phyloP scores from a whole-genome alignment of 2,113 vertebrate species.

The Macroglossus sobrinus region DNA sequence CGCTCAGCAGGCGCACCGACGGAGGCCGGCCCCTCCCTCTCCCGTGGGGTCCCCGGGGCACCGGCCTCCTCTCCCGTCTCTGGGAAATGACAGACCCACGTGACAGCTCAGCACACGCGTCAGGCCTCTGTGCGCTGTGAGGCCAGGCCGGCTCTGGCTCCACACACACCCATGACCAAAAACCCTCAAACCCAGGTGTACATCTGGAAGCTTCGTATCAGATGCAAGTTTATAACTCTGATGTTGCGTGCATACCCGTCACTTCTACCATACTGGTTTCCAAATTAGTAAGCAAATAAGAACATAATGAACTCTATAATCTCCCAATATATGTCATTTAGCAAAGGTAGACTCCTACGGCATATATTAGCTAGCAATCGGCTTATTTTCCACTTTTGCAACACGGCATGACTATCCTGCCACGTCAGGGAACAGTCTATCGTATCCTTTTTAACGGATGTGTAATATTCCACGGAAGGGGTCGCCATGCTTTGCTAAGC shows the following conservation, averaged over 20 bases:
- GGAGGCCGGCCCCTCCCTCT: rapidly evolving
- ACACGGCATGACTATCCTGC: rapidly evolving
- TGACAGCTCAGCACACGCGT: rapidly evolving
- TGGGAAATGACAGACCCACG: rapidly evolving
- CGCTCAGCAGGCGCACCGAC: rapidly evolving
- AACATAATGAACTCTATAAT: rapidly evolving
- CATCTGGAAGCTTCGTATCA: rapidly evolving
- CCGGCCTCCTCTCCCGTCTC: rapidly evolving
- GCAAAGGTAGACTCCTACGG: rapidly evolving
- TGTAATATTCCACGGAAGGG: no score
- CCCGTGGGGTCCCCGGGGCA: rapidly evolving
- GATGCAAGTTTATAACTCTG: rapidly evolving
- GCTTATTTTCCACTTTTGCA: no score
- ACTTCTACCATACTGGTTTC: rapidly evolving
- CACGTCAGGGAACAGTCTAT: rapidly evolving
- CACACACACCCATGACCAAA: rapidly evolving
- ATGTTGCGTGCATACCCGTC: neutral
- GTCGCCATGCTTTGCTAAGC: no score
- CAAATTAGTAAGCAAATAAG: neutral
- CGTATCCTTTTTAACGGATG: rapidly evolving
- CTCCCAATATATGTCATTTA: rapidly evolving
- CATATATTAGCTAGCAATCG: rapidly evolving
- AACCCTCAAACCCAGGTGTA: rapidly evolving
- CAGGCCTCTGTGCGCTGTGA: rapidly evolving
- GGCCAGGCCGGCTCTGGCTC: rapidly evolving